phyloP scores from a whole-genome alignment of 2,888 invertebrate species.

The Zeuzera pyrina region DNA sequence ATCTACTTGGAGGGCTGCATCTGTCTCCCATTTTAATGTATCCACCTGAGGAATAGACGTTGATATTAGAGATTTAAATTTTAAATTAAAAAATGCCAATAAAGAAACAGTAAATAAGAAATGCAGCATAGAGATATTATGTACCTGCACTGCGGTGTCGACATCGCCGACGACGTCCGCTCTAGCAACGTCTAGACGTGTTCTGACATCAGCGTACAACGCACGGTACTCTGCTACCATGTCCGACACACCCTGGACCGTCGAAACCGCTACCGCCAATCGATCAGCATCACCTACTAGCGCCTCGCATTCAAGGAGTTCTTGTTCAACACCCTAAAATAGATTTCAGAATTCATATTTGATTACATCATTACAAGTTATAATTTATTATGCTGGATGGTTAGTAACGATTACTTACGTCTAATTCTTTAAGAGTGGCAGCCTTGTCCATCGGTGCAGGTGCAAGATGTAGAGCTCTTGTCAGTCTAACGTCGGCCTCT shows the following conservation, averaged over 20 bases:
- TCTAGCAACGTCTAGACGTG: conserved; percentile 43
- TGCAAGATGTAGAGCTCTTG: conserved; percentile 77
- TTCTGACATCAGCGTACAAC: conserved; percentile 44
- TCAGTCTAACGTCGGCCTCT: conserved; percentile 80
- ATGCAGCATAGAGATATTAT: not conserved
- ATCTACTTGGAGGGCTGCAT: conserved; percentile 86
- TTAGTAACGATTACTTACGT: conserved; percentile 38
- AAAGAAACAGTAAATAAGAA: conserved; percentile 1
- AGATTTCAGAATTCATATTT: not conserved
- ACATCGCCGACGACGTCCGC: conserved; percentile 50
- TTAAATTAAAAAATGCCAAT: not conserved
- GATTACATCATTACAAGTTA: conserved; percentile 1
- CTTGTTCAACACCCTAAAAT: conserved; percentile 46
- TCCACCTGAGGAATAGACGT: conserved; percentile 75
- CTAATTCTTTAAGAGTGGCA: conserved; percentile 57
- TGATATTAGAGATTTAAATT: not conserved
- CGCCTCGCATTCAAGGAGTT: conserved; percentile 45
- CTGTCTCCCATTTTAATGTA: conserved; percentile 82
- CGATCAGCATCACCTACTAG: conserved; percentile 52
- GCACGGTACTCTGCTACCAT: conserved; percentile 58
- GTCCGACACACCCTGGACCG: conserved; percentile 34
- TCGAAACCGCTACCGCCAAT: conserved; percentile 30
- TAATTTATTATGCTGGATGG: conserved; percentile 4
- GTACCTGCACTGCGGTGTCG: conserved; percentile 57
- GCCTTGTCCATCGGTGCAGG: conserved; percentile 54